Evolutionary conservation across 2,797 vertebrate genomes (phyloP), one percentile per base, ranked within the genome.

Genomic region (Denticeps clupeoides): DNA sequence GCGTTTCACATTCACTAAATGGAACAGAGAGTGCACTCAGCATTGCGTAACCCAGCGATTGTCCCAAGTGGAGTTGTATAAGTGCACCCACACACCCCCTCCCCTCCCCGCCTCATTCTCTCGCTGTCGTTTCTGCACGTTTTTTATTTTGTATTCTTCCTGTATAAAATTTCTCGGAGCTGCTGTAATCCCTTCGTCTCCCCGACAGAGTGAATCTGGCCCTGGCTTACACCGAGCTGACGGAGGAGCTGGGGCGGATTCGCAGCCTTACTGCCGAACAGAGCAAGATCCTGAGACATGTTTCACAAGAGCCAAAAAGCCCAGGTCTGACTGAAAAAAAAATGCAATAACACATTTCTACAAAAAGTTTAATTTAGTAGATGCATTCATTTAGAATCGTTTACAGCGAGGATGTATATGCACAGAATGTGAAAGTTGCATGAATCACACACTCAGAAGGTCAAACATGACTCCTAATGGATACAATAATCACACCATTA

Each of bases 201-300:
- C 19, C 24, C 29, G 46, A 25, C 55, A 89, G 89, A 72, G 88
- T 90, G 62, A 91, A 88, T 57, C 64, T 91, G 60, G 87, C 87
- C 0, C 72, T 91, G 66, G 88, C 88, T 25, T 91, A 91, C 80
- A 91, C 88, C 0, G 87, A 90, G 67, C 83, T 91, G 56, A 89
- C 87, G 0, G 88, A 90, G 61, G 87, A 90, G 63, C 50, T 91
- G 68, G 82, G 85, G 42, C 83, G 80, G 1, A 73, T 90, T 25
- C 62, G 82, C n/a, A 69, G 64, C 49, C 63, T 90, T 66, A 80
- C 83, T 32, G 68, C 75, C 9, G 77, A 88, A 56, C 89, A 91
- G 75, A 78, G 72, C 13, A 73, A 81, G 48, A 85, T 86, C 75
- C 8, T 90, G 37, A 79, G 71, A 5, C 71, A 77, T 0, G 62